Base-by-base conservation (phyloP, 2,797 vertebrate species). In the Protosalanx chinensis region DNA sequence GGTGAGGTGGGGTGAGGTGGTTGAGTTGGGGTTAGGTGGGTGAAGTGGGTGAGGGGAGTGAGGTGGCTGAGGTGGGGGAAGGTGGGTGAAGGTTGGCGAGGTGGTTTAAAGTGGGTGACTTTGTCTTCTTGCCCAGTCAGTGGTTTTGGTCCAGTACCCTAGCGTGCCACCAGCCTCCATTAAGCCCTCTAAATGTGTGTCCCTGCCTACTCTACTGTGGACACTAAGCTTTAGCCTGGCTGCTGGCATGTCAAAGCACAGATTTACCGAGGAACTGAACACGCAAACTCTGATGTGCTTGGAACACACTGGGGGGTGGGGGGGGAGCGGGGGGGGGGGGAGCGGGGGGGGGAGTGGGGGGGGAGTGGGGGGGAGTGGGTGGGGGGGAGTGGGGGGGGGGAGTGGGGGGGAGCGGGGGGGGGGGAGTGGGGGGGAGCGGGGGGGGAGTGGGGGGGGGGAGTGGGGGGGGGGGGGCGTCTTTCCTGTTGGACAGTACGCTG, bases 201-300 rank as follows among this genome's bases (percentile, higher is more conserved):
- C 74, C 82, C 67, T 58, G 15, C 72, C 16, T 20, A 68, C 72
- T 73, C 64, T 64, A 12, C 56, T 67, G 69, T 69, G 78, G 67
- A 71, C 81, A 75, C 63, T 84, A 88, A 84, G 81, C 84, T 85
- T 85, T 73, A 86, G 86, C 82, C 76, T 58, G 8, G 65, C 66
- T 72, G 82, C 82, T 87, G 86, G 74, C 83, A 73, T 78, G 81
- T 87, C 79, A 70, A 76, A 77, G 37, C n/a, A 68, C 73, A 79
- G 76, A 84, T 87, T 85, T 87, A 83, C 77, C 79, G 69, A 57
- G 60, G 78, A 8, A 65, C 73, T 20, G 16, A 2, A 62, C 85
- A 87, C 64, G 76, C 88, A 88, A 87, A 82, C 81, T 81, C 77
- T 68, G 32, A 74, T 78, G 72, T 0, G 0, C 41, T 49, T 58